Evolutionary conservation across 2,113 vertebrate genomes (phyloP).

Genomic region (Pedetes capensis): DNA sequence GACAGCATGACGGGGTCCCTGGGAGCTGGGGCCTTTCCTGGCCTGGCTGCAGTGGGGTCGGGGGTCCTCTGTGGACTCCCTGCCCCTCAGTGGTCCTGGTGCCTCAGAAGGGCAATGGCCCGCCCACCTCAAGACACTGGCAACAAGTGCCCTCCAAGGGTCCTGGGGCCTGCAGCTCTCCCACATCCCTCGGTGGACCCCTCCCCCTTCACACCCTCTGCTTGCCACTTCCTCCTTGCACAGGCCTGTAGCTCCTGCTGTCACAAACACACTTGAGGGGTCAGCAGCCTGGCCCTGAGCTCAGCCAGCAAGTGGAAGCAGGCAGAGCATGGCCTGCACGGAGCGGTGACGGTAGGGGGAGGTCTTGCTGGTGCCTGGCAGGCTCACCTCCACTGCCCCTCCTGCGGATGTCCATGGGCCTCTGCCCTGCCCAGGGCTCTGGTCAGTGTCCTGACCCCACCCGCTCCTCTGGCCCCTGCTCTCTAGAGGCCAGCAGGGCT

Average conservation of each 20-base stretch:
- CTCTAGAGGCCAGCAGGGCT: too few species aligned
- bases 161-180: neutral
- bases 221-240: neutral
- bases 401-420: neutral
- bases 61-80: neutral
- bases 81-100: neutral
- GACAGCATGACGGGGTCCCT: neutral
- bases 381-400: neutral
- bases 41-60: neutral
- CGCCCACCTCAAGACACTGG: neutral
- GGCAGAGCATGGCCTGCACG: neutral
- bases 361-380: neutral
- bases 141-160: neutral
- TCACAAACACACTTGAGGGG: neutral
- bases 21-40: neutral
- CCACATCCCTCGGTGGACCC: too few species aligned
- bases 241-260: neutral
- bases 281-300: neutral
- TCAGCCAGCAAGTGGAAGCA: neutral
- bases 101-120: neutral
- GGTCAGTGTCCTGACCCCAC: too few species aligned
- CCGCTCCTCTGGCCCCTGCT: too few species aligned
- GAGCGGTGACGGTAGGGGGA: rapidly evolving
- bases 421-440: neutral
- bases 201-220: neutral